Evolutionary conservation across 2,888 invertebrate species (phyloP).

Genomic region (Dusona sp.): DNA sequence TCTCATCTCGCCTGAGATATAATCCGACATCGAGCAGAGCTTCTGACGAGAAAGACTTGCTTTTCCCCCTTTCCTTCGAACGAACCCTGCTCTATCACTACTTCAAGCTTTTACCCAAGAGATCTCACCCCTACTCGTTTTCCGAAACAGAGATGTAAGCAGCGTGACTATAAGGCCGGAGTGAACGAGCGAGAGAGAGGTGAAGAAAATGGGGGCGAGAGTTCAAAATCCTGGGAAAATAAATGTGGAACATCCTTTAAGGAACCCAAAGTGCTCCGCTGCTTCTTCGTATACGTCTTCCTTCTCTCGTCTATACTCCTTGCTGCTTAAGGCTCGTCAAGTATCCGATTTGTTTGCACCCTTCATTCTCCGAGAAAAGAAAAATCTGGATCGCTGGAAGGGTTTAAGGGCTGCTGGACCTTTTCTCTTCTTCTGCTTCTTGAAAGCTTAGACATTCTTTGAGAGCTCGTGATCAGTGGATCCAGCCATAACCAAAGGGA

Average conservation of each 20-base stretch:
- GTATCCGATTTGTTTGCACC: slow-evolving; percentile 43
- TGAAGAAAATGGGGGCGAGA: slow-evolving; percentile 12
- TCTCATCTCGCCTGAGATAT: slow-evolving; percentile 6
- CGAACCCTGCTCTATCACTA: background rate
- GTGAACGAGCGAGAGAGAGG: slow-evolving; percentile 12
- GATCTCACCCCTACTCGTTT: slow-evolving; percentile 1
- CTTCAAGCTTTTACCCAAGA: slow-evolving; percentile 10
- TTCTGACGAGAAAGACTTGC: background rate
- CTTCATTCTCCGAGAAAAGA: slow-evolving; percentile 15
- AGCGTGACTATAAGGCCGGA: background rate
- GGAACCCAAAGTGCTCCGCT: slow-evolving; percentile 45
- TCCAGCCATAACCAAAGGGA: background rate
- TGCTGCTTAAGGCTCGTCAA: slow-evolving; percentile 44
- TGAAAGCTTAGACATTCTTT: background rate
- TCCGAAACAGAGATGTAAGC: slow-evolving; percentile 15
- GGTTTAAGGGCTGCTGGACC: slow-evolving; percentile 4
- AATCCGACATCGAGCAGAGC: slow-evolving; percentile 24
- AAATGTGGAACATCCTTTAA: slow-evolving; percentile 63
- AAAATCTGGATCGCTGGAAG: slow-evolving; percentile 21
- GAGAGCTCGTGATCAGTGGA: background rate
- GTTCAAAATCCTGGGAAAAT: slow-evolving; percentile 53
- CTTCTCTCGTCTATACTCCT: background rate
- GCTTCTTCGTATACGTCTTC: slow-evolving; percentile 11
- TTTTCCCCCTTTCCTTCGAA: background rate
- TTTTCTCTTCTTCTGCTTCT: background rate